Conservation (phyloP, 1,140 invertebrate species). For the Neodiprion lecontei region DNA sequence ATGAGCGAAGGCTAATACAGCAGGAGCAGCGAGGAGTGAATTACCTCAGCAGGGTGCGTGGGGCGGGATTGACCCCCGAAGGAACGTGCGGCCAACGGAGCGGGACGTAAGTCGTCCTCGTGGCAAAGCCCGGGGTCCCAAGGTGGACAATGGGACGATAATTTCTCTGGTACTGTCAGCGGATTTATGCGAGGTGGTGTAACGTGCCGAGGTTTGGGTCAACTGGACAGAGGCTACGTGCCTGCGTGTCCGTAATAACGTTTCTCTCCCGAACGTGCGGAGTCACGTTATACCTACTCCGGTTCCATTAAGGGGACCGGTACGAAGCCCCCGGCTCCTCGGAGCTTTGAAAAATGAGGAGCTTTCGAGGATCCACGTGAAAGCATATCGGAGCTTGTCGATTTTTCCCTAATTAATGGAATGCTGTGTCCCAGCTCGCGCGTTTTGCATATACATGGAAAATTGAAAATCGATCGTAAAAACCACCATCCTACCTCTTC, state of each 20-base stretch:
- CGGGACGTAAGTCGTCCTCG: neutral
- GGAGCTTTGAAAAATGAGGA: too few relatives aligned
- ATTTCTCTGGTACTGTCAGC: neutral
- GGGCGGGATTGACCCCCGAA: neutral
- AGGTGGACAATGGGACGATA: conserved; percentile 1
- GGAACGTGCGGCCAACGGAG: neutral
- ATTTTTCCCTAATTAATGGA: neutral
- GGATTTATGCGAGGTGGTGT: neutral
- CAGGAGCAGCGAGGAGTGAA: too few relatives aligned
- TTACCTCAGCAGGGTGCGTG: too few relatives aligned
- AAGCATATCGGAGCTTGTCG: neutral
- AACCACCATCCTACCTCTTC: too few relatives aligned
- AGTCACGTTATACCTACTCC: too few relatives aligned
- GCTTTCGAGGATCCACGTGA: too few relatives aligned
- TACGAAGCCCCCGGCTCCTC: too few relatives aligned
- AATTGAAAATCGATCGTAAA: too few relatives aligned
- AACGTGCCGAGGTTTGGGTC: neutral
- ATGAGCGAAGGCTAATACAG: too few relatives aligned
- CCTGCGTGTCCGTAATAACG: neutral
- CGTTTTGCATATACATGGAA: too few relatives aligned
- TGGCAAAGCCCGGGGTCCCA: neutral
- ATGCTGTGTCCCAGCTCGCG: neutral
- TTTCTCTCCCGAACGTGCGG: neutral
- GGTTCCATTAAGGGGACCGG: too few relatives aligned
- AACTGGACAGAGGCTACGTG: conserved; percentile 3